Conservation (phyloP, 2,113 vertebrate species). For the Bos javanicus region DNA sequence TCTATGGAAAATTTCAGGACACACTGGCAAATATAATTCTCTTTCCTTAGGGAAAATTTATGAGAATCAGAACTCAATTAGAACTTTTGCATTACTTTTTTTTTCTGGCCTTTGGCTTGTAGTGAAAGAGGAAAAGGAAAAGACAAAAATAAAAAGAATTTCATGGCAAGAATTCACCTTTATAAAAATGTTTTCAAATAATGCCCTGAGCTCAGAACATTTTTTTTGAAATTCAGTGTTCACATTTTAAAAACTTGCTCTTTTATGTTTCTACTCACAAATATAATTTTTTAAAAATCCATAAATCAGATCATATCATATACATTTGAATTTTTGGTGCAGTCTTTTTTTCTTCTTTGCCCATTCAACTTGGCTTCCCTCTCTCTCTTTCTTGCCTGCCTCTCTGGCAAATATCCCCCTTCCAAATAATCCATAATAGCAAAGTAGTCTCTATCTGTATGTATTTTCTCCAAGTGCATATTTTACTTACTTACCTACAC, state of each 20-base stretch:
- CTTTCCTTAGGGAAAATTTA: conserved; percentile 21
- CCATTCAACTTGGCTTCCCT: background rate
- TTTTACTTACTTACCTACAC: background rate
- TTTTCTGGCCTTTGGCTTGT: conserved; percentile 39
- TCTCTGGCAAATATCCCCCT: background rate
- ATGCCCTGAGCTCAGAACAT: conserved; percentile 29
- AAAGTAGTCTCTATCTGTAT: background rate
- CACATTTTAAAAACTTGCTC: conserved; percentile 28
- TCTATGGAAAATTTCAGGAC: conserved; percentile 30
- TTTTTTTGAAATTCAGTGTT: background rate
- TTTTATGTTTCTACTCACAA: conserved; percentile 20
- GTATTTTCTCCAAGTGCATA: background rate
- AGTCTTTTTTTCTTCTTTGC: conserved; percentile 33
- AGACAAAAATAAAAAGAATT: conserved; percentile 62
- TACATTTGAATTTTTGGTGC: conserved; percentile 3
- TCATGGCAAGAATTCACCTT: conserved; percentile 40
- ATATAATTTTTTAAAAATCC: conserved; percentile 27
- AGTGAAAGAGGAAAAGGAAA: conserved; percentile 52
- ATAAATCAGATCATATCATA: conserved; percentile 14
- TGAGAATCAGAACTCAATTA: conserved; percentile 30
- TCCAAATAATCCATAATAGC: conserved; percentile 31
- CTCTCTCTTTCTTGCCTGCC: background rate
- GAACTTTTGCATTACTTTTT: conserved; percentile 41
- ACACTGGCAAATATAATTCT: conserved; percentile 44
- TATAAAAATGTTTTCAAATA: conserved; percentile 62